Base-by-base conservation (phyloP, 2,888 invertebrate species). In the Diadromus collaris region DNA sequence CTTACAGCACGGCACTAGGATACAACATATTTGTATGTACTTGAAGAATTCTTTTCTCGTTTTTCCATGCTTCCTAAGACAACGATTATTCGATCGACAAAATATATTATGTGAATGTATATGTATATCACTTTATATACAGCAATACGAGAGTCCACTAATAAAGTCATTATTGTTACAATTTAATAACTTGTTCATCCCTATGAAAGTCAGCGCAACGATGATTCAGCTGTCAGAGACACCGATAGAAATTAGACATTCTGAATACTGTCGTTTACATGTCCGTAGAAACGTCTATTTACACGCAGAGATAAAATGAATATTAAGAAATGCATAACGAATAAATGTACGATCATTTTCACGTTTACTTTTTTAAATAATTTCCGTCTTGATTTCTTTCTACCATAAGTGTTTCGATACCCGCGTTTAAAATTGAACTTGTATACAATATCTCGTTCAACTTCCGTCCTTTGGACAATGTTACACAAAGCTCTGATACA, bases 351-450 rank as follows among this genome's bases (percentile, higher is more conserved):
- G 48, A 56, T 51, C 41, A 24, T 13, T 71, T 46, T 44, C 19
- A 21, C 56, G 9, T 60, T 63, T 19, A n/a, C 21, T 48, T 46
- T 56, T 41, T 56, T 41, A n/a, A 27, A 41, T 38, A 29, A 68
- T 71, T 19, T 16, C 29, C 6, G 24, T 54, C 41, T 41, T 27
- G 21, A 46, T 72, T 67, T 71, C 16, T 46, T 65, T n/a, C n/a
- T 27, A 27, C 72, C 51, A 73, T 51, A 72, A 67, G 69, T 65
- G 46, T 73, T 60, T 76, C 65, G 69, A 73, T 73, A 79, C 72
- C 79, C 79, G 79, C 76, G 76, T 79, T 79, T 70, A 73, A 79
- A 76, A 76, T 79, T 76, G 79, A 79, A 79, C 79, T 79, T 79
- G 69, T 60, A 76, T 54, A 71, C 74, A 41, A 63, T 63, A 79